Percentiles rank a stretch among this genome's conserved stretches.
Conservation (phyloP, 2,888 invertebrate genomes). For the Penaeus monodon region DNA sequence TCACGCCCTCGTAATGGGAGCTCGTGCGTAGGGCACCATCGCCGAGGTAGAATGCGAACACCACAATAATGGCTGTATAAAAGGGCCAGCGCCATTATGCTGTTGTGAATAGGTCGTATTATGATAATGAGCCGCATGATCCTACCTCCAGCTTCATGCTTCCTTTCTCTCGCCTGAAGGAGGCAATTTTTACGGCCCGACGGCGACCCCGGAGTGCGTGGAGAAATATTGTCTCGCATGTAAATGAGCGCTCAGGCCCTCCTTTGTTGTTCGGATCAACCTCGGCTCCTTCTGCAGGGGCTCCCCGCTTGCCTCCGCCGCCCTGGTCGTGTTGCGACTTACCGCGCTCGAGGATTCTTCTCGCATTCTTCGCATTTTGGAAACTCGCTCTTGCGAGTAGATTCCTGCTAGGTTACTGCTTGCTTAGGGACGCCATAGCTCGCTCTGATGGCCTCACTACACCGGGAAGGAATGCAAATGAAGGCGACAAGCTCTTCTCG, state of each 20-base stretch:
- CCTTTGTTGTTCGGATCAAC: background rate
- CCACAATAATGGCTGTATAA: background rate
- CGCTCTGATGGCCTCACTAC: no score
- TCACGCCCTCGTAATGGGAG: background rate
- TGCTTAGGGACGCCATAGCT: no score
- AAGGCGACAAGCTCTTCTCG: no score
- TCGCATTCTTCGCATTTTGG: no score
- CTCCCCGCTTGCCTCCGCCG: no score
- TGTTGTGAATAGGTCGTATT: slow-evolving; percentile 7
- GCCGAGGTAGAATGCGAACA: no score
- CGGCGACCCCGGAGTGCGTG: background rate
- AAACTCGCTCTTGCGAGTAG: no score
- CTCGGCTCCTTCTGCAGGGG: background rate
- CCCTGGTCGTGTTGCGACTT: no score
- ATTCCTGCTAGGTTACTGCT: no score
- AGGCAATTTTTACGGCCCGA: slow-evolving; percentile 7
- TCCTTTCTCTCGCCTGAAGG: background rate
- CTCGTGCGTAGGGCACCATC: background rate
- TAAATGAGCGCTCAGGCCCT: background rate
- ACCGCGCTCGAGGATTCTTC: no score
- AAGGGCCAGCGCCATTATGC: background rate
- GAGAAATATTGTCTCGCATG: slow-evolving; percentile 7
- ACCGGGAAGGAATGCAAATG: no score
- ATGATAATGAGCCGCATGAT: slow-evolving; percentile 5
- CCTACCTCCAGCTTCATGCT: background rate